These are phyloP conservation scores for Tenthredo scrophulariae DNA, from an alignment of 2,888 invertebrate genomes.

Conservation along the genomic window DNA sequence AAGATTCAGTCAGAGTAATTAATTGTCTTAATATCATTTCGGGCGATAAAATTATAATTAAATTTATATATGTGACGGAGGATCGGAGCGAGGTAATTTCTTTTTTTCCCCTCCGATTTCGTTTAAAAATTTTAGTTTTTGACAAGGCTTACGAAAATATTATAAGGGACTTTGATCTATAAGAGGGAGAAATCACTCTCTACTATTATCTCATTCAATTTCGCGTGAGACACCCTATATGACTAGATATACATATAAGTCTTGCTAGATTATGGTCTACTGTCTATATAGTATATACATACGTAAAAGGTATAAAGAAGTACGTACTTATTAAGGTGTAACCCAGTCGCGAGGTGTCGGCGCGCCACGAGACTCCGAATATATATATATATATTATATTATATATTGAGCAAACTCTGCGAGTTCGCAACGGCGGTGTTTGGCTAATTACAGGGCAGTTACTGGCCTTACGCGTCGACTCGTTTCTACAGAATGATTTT, in stretches of 20 bases:
- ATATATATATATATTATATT: not conserved
- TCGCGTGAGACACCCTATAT: not conserved
- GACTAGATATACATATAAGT: not conserved
- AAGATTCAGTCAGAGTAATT: not conserved
- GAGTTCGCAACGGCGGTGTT: slow-evolving; percentile 15
- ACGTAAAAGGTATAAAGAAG: not conserved
- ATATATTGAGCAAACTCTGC: slow-evolving; percentile 38
- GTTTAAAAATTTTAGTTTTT: no score
- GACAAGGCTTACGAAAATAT: no score
- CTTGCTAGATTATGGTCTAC: not conserved
- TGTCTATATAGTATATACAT: not conserved
- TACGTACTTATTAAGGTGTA: slow-evolving; percentile 32
- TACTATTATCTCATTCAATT: not conserved
- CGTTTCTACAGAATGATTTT: not conserved
- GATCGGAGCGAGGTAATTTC: no score
- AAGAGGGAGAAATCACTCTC: not conserved
- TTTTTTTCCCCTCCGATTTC: no score
- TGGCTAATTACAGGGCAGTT: slow-evolving; percentile 46
- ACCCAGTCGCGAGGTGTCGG: slow-evolving; percentile 47
- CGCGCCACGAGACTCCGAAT: not conserved
- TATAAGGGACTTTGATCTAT: no score
- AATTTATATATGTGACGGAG: no score
- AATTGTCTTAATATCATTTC: not conserved
- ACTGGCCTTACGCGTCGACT: not conserved
- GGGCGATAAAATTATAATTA: not conserved